Conservation (phyloP, 2,113 vertebrate species). For the Choloepus hoffmanni region DNA sequence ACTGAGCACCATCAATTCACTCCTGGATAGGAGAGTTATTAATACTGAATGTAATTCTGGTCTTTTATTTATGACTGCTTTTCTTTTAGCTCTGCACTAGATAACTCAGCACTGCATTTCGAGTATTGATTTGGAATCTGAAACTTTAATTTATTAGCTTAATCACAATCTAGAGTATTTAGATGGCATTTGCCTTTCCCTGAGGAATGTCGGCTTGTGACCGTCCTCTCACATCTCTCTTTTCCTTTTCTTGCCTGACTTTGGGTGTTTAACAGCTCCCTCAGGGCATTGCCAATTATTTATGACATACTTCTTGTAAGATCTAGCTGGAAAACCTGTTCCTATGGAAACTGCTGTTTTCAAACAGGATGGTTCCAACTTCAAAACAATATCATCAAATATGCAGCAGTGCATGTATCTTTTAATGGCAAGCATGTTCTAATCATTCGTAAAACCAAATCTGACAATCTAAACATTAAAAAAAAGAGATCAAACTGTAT, state of each 20-base stretch:
- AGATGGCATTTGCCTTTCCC: constrained; percentile 22
- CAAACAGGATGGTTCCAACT: constrained; percentile 84
- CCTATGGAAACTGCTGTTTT: constrained; percentile 89
- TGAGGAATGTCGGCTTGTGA: constrained; percentile 53
- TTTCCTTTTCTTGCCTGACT: constrained; percentile 79
- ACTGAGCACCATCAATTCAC: constrained; percentile 47
- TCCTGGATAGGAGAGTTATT: constrained; percentile 33
- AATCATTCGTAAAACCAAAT: constrained; percentile 81
- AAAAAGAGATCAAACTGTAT: constrained; percentile 66
- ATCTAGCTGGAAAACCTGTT: constrained; percentile 87
- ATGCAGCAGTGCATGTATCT: constrained; percentile 78
- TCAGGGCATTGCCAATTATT: constrained; percentile 86
- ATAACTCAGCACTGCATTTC: constrained; percentile 50
- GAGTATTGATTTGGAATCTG: constrained; percentile 62
- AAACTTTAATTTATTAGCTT: constrained; percentile 60
- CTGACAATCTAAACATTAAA: constrained; percentile 58
- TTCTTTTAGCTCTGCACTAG: constrained; percentile 26
- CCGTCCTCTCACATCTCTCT: constrained; percentile 67
- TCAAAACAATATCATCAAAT: constrained; percentile 85
- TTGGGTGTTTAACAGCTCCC: constrained; percentile 84
- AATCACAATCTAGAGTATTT: constrained; percentile 53
- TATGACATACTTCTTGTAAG: constrained; percentile 87
- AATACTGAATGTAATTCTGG: constrained; percentile 34
- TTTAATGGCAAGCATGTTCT: constrained; percentile 77
- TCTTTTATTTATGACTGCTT: constrained; percentile 67